These are phyloP conservation scores for Threskiornis aethiopicus DNA, from an alignment of 2,797 vertebrate genomes.

Conservation along the genomic window DNA sequence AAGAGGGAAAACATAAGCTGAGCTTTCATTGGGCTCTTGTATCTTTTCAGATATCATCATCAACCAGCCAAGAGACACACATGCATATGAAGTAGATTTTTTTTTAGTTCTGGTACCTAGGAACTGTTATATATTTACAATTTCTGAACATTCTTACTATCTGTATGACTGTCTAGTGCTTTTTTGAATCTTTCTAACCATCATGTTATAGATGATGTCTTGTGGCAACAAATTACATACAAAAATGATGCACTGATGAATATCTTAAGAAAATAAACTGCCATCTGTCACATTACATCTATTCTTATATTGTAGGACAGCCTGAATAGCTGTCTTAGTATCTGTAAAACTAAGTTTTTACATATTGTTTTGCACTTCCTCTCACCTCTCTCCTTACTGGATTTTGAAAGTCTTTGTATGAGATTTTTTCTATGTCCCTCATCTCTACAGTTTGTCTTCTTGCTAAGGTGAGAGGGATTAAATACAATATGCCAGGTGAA, in stretches of 20 bases:
- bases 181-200: background rate
- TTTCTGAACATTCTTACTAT: background rate
- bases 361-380: background rate
- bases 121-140: background rate
- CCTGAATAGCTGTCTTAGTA: background rate
- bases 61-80: background rate
- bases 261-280: background rate
- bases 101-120: background rate
- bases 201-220: background rate
- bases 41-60: background rate
- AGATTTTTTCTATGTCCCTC: background rate
- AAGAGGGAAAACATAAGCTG: background rate
- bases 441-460: background rate
- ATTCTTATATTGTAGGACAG: background rate
- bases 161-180: background rate
- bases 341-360: background rate
- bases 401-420: background rate
- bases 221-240: background rate
- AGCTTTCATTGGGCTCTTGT: background rate
- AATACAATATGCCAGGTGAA: background rate
- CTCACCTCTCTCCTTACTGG: background rate
- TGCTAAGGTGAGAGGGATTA: background rate
- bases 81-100: background rate
- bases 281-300: background rate
- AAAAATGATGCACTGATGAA: background rate